phyloP scores from a whole-genome alignment of 2,888 invertebrate genomes.

The Pediacus dermestoides region DNA sequence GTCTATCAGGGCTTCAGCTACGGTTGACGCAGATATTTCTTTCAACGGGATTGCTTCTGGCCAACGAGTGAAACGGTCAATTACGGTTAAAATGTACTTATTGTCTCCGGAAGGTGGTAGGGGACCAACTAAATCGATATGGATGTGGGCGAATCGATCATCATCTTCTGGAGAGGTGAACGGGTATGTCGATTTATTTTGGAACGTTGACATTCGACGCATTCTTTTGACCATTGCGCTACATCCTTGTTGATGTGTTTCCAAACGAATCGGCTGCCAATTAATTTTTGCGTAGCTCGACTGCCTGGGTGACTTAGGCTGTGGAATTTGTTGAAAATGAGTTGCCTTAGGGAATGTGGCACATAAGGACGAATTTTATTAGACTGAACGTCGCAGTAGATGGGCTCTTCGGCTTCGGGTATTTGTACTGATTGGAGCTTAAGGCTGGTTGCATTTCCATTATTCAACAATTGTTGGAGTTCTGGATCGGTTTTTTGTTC shows the following conservation, averaged over 20 bases:
- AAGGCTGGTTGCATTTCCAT: neutral
- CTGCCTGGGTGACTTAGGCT: slow-evolving; percentile 34
- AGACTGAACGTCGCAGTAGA: neutral
- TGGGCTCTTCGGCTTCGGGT: neutral
- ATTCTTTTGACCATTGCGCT: slow-evolving; percentile 35
- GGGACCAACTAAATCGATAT: slow-evolving; percentile 22
- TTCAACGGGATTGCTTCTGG: slow-evolving; percentile 24
- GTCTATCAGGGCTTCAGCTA: too few species aligned
- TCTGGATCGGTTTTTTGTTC: slow-evolving; percentile 10
- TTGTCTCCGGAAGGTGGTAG: slow-evolving; percentile 13
- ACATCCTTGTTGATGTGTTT: slow-evolving; percentile 39
- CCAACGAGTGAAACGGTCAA: slow-evolving; percentile 21
- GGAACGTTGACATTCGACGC: slow-evolving; percentile 36
- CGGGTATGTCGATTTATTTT: slow-evolving; percentile 38
- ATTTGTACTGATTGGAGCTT: neutral
- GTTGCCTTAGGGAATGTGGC: slow-evolving; percentile 11
- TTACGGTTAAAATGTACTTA: slow-evolving; percentile 18
- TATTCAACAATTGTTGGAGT: neutral
- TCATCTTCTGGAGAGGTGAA: slow-evolving; percentile 25
- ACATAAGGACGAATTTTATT: slow-evolving; percentile 16
- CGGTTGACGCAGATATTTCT: too few species aligned
- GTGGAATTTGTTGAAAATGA: slow-evolving; percentile 25
- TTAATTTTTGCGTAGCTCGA: slow-evolving; percentile 29
- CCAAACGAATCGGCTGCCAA: slow-evolving; percentile 42
- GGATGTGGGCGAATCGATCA: slow-evolving; percentile 11